phyloP scores from a whole-genome alignment of 2,797 vertebrate species.

The Eospalax fontanierii region DNA sequence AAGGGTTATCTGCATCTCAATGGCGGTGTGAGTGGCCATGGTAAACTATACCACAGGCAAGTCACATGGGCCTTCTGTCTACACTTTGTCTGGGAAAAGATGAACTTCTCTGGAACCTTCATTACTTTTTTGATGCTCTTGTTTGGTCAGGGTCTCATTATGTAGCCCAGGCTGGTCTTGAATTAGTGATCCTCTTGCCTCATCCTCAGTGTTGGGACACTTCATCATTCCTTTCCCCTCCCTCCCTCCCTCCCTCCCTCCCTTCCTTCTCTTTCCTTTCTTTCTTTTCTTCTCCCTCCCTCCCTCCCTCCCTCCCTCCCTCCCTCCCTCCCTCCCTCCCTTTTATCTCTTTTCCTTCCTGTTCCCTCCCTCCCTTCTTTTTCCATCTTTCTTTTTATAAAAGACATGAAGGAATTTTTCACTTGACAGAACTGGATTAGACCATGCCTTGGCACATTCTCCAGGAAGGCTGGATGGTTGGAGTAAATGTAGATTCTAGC shows the following conservation, averaged over 20 bases:
- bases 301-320: neutral
- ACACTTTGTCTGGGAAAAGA: slow-evolving; percentile 32
- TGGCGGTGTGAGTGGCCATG: neutral
- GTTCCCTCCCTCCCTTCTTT: neutral
- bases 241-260: no score
- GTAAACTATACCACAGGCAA: neutral
- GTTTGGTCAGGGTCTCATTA: neutral
- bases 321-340: neutral
- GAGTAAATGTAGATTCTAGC: neutral
- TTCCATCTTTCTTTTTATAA: neutral
- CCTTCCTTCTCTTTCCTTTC: neutral
- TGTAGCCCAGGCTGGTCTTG: neutral
- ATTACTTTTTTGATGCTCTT: neutral
- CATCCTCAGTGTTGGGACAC: neutral
- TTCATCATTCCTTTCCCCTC: neutral
- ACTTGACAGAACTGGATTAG: neutral
- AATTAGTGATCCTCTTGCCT: neutral
- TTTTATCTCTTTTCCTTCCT: neutral
- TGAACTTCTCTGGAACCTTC: neutral
- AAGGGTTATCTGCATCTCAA: neutral
- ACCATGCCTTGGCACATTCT: neutral
- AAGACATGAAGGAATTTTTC: neutral
- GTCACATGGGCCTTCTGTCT: neutral
- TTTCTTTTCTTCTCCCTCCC: no score
- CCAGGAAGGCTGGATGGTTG: neutral